Evolutionary conservation across 2,888 invertebrate genomes (phyloP).

Genomic region (Sarcophaga subvicina): DNA sequence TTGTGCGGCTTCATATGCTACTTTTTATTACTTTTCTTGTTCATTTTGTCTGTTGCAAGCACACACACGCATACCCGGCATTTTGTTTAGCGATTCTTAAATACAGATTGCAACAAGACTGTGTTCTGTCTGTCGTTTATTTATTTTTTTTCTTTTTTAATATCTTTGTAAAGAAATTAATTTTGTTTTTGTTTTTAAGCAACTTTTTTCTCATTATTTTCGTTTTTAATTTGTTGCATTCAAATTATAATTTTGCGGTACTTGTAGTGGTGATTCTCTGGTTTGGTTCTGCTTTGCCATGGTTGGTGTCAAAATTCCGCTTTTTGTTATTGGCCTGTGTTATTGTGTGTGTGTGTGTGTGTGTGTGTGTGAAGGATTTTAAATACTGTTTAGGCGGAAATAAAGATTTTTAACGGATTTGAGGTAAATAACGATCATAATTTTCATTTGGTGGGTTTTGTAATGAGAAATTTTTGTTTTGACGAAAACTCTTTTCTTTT

Average conservation of each 20-base stretch:
- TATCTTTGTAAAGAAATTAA: conserved; percentile 27
- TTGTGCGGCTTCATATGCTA: conserved; percentile 49
- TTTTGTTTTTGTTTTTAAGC: conserved; percentile 42
- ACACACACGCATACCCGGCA: not conserved
- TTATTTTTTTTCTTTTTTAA: not conserved
- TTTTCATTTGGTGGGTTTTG: conserved; percentile 5
- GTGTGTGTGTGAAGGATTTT: not conserved
- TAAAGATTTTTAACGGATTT: conserved; percentile 36
- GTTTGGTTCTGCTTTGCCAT: not conserved
- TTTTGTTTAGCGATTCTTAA: conserved; percentile 29
- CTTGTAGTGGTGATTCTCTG: not conserved
- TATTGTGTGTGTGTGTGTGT: not conserved
- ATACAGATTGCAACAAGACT: conserved; percentile 27
- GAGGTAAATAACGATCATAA: conserved; percentile 34
- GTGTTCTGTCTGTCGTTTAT: not conserved
- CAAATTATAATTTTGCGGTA: conserved; percentile 55
- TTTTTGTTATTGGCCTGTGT: not conserved
- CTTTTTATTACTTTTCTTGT: not conserved
- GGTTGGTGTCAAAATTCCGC: conserved; percentile 11
- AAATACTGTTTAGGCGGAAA: conserved; percentile 38
- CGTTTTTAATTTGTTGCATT: conserved; percentile 53
- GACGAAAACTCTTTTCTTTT: not conserved
- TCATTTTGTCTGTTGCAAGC: not conserved
- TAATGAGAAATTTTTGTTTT: not conserved
- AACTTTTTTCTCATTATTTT: not conserved